Conservation (phyloP, 2,888 invertebrate genomes). For the Busseola fusca region DNA sequence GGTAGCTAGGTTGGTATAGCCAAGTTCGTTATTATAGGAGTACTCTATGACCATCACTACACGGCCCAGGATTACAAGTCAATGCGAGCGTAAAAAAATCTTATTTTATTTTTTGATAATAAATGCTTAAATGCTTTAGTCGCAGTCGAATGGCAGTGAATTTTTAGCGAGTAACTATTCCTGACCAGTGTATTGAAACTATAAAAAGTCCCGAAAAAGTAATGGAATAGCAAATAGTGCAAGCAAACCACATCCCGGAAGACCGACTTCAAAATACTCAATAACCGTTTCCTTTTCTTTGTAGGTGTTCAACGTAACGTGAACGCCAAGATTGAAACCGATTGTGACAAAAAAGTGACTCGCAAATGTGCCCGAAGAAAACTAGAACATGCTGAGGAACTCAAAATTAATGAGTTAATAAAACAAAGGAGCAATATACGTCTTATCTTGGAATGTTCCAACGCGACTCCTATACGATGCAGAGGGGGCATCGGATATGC, state of each 20-base stretch:
- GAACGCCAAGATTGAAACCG: constrained; percentile 54
- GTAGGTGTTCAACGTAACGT: constrained; percentile 65
- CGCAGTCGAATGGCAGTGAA: constrained; percentile 27
- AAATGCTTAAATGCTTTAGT: neutral
- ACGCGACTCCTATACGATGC: constrained; percentile 66
- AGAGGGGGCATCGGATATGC: constrained; percentile 65
- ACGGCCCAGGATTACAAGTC: neutral
- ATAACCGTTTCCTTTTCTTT: constrained; percentile 67
- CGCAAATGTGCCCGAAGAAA: constrained; percentile 30
- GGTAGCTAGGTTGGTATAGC: neutral
- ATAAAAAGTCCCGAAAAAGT: neutral
- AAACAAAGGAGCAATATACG: constrained; percentile 61
- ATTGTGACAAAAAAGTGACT: constrained; percentile 42
- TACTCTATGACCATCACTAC: neutral
- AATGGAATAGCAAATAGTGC: neutral
- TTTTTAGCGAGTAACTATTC: neutral
- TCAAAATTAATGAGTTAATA: constrained; percentile 48
- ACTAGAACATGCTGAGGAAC: constrained; percentile 20
- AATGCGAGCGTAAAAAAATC: neutral
- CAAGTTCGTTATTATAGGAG: neutral
- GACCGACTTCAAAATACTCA: constrained; percentile 42
- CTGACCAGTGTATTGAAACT: neutral
- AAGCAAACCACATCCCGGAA: constrained; percentile 3
- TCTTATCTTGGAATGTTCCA: constrained; percentile 65
- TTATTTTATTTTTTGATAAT: neutral